Evolutionary conservation across 1,140 invertebrate species (phyloP).

Genomic region (Neodiprion fabricii): DNA sequence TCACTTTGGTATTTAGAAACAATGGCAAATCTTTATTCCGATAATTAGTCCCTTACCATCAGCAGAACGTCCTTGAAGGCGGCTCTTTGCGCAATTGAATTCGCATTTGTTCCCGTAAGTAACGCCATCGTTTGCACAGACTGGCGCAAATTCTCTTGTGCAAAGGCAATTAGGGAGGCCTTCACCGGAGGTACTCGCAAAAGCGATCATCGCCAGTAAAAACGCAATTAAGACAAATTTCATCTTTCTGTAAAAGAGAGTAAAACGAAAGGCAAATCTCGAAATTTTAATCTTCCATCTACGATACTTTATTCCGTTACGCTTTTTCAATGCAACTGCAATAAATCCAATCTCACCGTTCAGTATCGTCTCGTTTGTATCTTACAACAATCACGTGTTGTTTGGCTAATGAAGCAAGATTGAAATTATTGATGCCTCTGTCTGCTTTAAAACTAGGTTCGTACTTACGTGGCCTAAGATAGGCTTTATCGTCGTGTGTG

Average conservation of each 20-base stretch:
- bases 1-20: too few species aligned
- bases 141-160: slow-evolving; percentile 48
- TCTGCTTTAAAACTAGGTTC: neutral
- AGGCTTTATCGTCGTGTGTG: neutral
- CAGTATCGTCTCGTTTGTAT: neutral
- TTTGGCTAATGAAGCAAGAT: neutral
- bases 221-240: neutral
- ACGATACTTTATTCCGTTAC: too few species aligned
- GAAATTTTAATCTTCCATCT: too few species aligned
- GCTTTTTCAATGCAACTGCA: neutral
- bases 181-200: neutral
- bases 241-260: neutral
- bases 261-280: too few species aligned
- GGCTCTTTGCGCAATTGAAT: slow-evolving; percentile 43
- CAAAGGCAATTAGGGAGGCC: slow-evolving; percentile 46
- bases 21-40: neutral
- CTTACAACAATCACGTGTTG: neutral
- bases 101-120: slow-evolving; percentile 55
- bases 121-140: slow-evolving; percentile 53
- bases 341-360: neutral
- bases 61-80: neutral
- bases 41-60: neutral
- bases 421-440: neutral
- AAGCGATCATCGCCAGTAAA: neutral
- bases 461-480: neutral